Evolutionary conservation across 2,113 vertebrate species (phyloP).

Genomic region (Petrocephalus zakoni): DNA sequence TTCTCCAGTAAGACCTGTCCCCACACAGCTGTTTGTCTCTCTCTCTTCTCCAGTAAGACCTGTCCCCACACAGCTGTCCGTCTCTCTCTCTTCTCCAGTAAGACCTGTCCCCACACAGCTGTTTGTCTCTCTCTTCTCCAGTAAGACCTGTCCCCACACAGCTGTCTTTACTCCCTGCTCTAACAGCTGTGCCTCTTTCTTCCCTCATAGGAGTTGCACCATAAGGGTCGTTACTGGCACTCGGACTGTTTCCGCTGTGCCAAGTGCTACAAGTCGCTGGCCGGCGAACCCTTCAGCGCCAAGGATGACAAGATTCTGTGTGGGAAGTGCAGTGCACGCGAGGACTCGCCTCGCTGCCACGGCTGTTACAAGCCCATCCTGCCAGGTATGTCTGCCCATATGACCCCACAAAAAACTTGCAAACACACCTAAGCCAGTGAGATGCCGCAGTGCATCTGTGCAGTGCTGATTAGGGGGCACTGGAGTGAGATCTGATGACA

Average conservation of each 20-base stretch:
- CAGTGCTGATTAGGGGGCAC: neutral
- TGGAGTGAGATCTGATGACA: neutral
- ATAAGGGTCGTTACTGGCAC: conserved; percentile 88
- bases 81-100: neutral
- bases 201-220: conserved; percentile 75
- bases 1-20: too few species aligned
- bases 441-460: neutral
- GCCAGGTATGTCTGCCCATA: conserved; percentile 60
- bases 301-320: conserved; percentile 89
- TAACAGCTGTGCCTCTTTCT: neutral
- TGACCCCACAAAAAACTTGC: neutral
- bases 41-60: too few species aligned
- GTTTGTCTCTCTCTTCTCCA: too few species aligned
- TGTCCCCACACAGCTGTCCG: too few species aligned
- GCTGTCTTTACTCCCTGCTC: neutral
- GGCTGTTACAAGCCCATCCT: conserved; percentile 85
- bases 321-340: conserved; percentile 75
- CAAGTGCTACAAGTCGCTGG: conserved; percentile 85
- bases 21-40: too few species aligned
- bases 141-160: neutral
- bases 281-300: conserved; percentile 83
- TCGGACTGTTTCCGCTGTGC: conserved; percentile 84
- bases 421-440: neutral
- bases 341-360: conserved; percentile 81
- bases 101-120: too few species aligned